A percentile compares a stretch with the other conserved stretches of the same genome.
Evolutionary conservation across 2,797 vertebrate species (phyloP).

Genomic region (Megaceryle alcyon): DNA sequence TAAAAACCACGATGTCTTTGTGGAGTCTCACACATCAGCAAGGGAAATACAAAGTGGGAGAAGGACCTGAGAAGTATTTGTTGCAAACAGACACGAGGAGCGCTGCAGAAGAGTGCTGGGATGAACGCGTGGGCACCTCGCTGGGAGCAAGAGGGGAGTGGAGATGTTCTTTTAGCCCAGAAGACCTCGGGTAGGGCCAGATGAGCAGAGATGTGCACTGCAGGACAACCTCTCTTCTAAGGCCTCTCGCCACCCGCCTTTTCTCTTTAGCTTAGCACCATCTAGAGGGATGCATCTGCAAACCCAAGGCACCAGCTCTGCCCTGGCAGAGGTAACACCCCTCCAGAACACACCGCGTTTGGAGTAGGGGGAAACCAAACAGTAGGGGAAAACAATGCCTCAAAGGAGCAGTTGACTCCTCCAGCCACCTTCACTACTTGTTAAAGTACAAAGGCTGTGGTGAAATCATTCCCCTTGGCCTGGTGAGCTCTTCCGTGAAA

Average conservation of each 20-base stretch:
- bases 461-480: background rate
- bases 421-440: background rate
- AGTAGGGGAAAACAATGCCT: background rate
- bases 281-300: slow-evolving; percentile 55
- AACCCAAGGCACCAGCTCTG: background rate
- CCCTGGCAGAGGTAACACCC: background rate
- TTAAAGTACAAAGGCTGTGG: background rate
- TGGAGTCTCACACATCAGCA: background rate
- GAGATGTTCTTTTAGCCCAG: background rate
- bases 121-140: fast-evolving
- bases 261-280: slow-evolving; percentile 72
- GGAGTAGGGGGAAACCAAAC: background rate
- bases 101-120: background rate
- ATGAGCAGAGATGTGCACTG: background rate
- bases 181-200: background rate
- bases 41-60: background rate
- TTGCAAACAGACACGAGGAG: fast-evolving
- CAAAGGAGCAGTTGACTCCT: background rate
- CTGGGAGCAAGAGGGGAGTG: fast-evolving
- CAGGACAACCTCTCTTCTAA: background rate
- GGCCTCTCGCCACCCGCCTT: background rate
- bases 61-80: background rate
- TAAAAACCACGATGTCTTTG: background rate
- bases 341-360: fast-evolving
- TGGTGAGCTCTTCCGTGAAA: background rate